A percentile compares a stretch with the other conserved stretches of the same genome.
Conservation (phyloP, 2,888 invertebrate genomes). For the Crocallis elinguaria region DNA sequence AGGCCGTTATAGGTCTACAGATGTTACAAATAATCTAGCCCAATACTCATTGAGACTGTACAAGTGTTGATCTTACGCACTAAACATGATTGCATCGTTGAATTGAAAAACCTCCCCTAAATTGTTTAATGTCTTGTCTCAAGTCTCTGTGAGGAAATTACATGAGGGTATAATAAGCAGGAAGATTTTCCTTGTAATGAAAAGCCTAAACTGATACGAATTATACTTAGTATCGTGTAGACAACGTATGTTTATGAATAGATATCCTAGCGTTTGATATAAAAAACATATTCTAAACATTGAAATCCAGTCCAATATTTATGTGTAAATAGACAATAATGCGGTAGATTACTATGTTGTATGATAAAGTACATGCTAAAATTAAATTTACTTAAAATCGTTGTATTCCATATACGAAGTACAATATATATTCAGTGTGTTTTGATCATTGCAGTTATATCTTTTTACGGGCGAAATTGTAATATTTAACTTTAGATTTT, state of each 20-base stretch:
- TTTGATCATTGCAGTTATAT: conserved; percentile 5
- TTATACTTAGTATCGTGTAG: conserved; percentile 16
- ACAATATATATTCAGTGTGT: neutral
- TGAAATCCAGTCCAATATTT: conserved; percentile 58
- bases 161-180: too few species aligned
- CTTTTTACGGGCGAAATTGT: conserved; percentile 15
- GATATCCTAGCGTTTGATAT: conserved; percentile 31
- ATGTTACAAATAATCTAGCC: too few species aligned
- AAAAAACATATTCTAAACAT: conserved; percentile 20
- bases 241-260: conserved; percentile 30
- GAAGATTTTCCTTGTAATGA: neutral
- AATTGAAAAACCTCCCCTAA: too few species aligned
- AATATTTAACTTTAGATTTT: neutral
- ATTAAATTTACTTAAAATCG: conserved; percentile 2
- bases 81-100: too few species aligned
- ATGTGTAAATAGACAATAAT: conserved; percentile 77
- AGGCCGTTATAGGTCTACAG: too few species aligned
- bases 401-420: neutral
- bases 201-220: conserved; percentile 24
- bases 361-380: conserved; percentile 33
- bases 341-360: conserved; percentile 38
- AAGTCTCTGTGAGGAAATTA: too few species aligned
- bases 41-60: too few species aligned
- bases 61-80: too few species aligned
- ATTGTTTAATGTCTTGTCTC: too few species aligned